Conservation (phyloP, 1,140 invertebrate species). For the Neotoxoptera formosana region DNA sequence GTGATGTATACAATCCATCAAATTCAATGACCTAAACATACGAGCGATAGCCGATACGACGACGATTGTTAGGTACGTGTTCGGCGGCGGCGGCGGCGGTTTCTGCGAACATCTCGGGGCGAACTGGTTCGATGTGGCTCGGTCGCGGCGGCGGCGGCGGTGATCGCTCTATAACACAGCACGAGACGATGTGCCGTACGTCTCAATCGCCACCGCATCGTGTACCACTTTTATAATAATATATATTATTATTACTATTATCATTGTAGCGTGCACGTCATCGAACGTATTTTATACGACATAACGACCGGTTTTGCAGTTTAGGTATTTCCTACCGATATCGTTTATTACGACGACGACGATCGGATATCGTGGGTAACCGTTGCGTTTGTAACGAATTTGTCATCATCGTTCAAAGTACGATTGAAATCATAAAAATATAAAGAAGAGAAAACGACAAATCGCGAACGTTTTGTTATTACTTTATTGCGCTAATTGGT, state of each 20-base stretch:
- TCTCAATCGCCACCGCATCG: constrained; percentile 21
- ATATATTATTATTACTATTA: not conserved
- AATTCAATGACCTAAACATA: constrained; percentile 14
- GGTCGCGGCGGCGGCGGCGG: too few species aligned
- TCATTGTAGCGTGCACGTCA: not conserved
- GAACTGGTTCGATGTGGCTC: not conserved
- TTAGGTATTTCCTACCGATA: constrained; percentile 28
- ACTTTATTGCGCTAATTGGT: not conserved
- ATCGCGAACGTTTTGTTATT: not conserved
- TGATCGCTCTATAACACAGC: constrained; percentile 33
- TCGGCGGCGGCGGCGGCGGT: not conserved
- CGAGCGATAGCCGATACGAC: not conserved
- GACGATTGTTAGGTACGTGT: not conserved
- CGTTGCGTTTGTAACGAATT: not conserved
- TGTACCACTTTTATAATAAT: not conserved
- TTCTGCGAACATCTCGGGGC: not conserved
- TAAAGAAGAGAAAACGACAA: not conserved
- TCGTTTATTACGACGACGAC: not conserved
- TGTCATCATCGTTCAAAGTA: not conserved
- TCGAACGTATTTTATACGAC: not conserved
- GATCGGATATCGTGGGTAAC: not conserved
- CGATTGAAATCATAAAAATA: not conserved
- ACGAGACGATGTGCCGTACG: not conserved
- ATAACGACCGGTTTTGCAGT: not conserved
- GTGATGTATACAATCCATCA: constrained; percentile 5